phyloP scores from a whole-genome alignment of 2,797 vertebrate genomes.

The Neosalanx taihuensis region DNA sequence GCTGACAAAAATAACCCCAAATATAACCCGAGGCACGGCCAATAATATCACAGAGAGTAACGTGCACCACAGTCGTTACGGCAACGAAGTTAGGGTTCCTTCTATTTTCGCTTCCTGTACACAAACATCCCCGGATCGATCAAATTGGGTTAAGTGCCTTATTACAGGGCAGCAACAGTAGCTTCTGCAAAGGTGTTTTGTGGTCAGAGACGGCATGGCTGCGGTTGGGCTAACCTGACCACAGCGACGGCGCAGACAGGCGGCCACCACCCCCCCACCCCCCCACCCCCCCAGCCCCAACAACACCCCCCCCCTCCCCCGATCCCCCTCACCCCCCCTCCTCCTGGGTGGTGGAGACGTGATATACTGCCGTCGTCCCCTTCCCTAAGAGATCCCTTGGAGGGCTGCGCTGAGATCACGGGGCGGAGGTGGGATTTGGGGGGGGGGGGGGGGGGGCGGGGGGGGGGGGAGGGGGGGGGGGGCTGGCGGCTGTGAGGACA shows the following conservation, averaged over 20 bases:
- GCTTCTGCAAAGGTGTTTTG: slow-evolving; percentile 1
- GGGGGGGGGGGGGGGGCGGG: background rate
- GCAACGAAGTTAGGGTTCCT: slow-evolving; percentile 18
- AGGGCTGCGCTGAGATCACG: slow-evolving; percentile 25
- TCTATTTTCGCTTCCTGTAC: slow-evolving; percentile 11
- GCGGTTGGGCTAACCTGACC: background rate
- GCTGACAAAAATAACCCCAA: slow-evolving; percentile 35
- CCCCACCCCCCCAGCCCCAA: slow-evolving; percentile 19
- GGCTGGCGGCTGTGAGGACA: slow-evolving; percentile 57
- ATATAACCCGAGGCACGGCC: slow-evolving; percentile 21
- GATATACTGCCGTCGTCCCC: slow-evolving; percentile 61
- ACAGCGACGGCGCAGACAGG: slow-evolving; percentile 16
- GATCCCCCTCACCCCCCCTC: too few species aligned
- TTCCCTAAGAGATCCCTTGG: slow-evolving; percentile 64
- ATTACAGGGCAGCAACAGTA: slow-evolving; percentile 8
- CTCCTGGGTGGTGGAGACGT: slow-evolving; percentile 4
- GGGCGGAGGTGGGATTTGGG: too few species aligned
- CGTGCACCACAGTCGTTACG: background rate
- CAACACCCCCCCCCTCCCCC: slow-evolving; percentile 55
- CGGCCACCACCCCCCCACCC: slow-evolving; percentile 52
- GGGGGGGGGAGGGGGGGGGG: slow-evolving; percentile 45
- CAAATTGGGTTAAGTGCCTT: background rate
- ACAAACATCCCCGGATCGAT: slow-evolving; percentile 14
- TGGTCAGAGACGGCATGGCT: background rate
- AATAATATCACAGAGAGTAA: slow-evolving; percentile 22